Evolutionary conservation across 1,140 invertebrate genomes (phyloP), one percentile per base, ranked within the genome.

Genomic region (Leptestheria dahalacensis): DNA sequence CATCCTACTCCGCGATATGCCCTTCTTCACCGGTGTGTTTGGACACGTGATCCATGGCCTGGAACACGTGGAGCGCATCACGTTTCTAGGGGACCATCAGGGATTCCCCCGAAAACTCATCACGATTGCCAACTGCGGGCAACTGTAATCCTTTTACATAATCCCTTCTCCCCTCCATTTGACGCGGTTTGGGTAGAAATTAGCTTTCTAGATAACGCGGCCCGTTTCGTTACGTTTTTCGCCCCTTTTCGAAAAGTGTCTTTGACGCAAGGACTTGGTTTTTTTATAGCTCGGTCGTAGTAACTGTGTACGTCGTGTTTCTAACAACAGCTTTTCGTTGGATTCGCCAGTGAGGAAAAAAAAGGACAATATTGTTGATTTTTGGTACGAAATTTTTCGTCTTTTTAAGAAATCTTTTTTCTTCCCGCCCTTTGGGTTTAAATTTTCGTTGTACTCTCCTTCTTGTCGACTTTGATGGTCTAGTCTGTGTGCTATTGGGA

Each of bases 41-140:
- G 86, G 82, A 3, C 82, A 82, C 68, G 85, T 90, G 3, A 78
- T 88, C 50, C 84, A 88, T 66, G 86, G 86, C 1, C 74, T 90
- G 28, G 86, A 88, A 66, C 71, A 88, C 33, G 80, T 88, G 24
- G 86, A 88, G 66, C 84, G 82, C 66, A 84, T 89, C 64, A 84
- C 84, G 50, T 81, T 82, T 59, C 82, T 78, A 62, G 84, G 85
- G 56, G 84, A 87, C 70, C 78, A 81, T 56, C 78, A 81, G 47
- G 85, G 85, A 46, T 85, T 86, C 69, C 85, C 85, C 23, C 82
- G 79, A 29, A 83, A 83, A 71, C 80, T 77, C 65, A 83, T 86
- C 66, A 69, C 83, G 61, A 85, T 89, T 66, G 76, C 80, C 18
- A 82, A 81, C 71, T 89, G 85, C 70, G 85, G 85, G 60, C 82